phyloP scores from a whole-genome alignment of 2,888 invertebrate species.

The Sphecodes monilicornis region DNA sequence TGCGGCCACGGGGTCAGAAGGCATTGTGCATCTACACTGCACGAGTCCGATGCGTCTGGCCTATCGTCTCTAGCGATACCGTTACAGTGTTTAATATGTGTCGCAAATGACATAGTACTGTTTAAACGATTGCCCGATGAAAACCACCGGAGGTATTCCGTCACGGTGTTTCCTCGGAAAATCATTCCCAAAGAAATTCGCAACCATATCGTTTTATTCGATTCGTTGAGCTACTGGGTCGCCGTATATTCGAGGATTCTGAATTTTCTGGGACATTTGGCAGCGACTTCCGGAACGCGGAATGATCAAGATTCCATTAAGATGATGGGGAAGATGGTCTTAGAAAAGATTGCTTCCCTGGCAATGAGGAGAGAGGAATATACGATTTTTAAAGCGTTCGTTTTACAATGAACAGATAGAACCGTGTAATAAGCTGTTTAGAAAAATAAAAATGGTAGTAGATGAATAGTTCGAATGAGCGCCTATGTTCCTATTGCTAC shows the following conservation, averaged over 20 bases:
- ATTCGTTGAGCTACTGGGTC: constrained; percentile 29
- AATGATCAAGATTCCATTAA: neutral
- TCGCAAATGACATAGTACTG: constrained; percentile 25
- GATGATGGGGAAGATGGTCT: neutral
- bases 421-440: too few species aligned
- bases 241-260: neutral
- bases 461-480: too few species aligned
- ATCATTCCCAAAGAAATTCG: neutral
- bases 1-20: constrained; percentile 19
- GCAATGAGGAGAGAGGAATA: too few species aligned
- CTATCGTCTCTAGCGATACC: constrained; percentile 38
- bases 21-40: constrained; percentile 4
- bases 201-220: neutral
- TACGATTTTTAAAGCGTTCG: neutral
- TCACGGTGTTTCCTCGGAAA: constrained; percentile 31
- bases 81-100: constrained; percentile 44
- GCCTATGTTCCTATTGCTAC: too few species aligned
- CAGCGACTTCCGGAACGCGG: neutral
- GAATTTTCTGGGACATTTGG: neutral
- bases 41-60: neutral
- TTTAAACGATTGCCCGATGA: constrained; percentile 13
- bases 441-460: too few species aligned
- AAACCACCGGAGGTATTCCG: neutral
- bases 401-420: too few species aligned
- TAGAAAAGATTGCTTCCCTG: neutral